These are phyloP conservation scores for Spilogale gracilis DNA, from an alignment of 2,113 vertebrate species.

Conservation along the genomic window DNA sequence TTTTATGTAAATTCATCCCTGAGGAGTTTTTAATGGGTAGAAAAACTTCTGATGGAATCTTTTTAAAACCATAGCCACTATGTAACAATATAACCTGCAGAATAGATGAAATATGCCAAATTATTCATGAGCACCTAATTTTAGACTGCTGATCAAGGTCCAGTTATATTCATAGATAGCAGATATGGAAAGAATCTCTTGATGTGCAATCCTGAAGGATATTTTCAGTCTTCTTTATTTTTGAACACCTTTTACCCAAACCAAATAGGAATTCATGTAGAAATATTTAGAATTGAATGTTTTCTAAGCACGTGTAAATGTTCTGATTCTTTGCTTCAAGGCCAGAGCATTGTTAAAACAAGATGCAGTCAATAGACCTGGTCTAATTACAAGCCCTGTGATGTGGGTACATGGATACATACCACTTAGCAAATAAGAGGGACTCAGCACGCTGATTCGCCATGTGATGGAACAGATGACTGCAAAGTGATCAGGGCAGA, in stretches of 20 bases:
- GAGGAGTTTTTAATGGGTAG: constrained; percentile 53
- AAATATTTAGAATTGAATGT: background rate
- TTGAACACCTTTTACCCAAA: background rate
- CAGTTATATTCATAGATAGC: background rate
- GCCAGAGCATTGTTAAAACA: background rate
- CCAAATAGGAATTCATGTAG: background rate
- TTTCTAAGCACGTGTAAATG: background rate
- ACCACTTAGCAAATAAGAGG: background rate
- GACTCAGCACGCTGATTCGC: background rate
- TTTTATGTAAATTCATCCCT: constrained; percentile 17
- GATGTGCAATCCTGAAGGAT: background rate
- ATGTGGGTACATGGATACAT: background rate
- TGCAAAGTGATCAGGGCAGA: background rate
- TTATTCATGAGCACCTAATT: background rate
- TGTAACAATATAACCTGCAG: background rate
- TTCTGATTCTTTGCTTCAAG: constrained; percentile 37
- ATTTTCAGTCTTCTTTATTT: background rate
- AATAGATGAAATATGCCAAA: background rate
- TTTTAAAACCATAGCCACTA: background rate
- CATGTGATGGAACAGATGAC: background rate
- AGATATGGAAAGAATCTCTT: background rate
- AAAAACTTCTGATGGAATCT: background rate
- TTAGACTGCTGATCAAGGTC: background rate
- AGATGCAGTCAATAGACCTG: background rate
- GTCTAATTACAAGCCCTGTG: background rate